These are phyloP conservation scores for Onychostoma macrolepis DNA, from an alignment of 2,113 vertebrate species.

Conservation along the genomic window DNA sequence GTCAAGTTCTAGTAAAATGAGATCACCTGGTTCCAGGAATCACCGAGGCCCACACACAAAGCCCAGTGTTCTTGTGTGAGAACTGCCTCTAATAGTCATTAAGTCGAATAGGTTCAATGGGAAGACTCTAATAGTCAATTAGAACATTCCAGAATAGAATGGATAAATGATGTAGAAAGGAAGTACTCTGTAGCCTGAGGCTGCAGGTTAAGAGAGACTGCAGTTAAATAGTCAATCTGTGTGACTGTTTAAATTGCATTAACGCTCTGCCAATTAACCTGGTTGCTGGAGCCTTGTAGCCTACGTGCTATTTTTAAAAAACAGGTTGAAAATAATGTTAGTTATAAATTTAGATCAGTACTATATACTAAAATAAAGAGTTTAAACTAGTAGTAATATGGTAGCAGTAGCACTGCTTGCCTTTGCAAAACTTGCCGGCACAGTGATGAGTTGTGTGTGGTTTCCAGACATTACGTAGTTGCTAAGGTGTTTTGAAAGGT, in stretches of 20 bases:
- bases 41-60: conserved; percentile 31
- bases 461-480: no score
- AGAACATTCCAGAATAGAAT: conserved; percentile 64
- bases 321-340: not conserved
- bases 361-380: not conserved
- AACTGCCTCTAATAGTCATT: conserved; percentile 37
- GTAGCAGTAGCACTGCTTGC: no score
- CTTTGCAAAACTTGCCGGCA: no score
- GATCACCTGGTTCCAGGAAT: conserved; percentile 48
- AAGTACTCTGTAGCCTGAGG: conserved; percentile 61
- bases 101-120: conserved; percentile 30
- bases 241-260: conserved; percentile 17
- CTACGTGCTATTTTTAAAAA: not conserved
- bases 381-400: no score
- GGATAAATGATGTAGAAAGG: conserved; percentile 70
- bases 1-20: conserved; percentile 34
- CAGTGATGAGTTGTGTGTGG: no score
- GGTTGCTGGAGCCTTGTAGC: not conserved
- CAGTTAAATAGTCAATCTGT: conserved; percentile 10
- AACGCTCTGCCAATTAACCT: conserved; percentile 7
- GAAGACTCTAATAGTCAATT: conserved; percentile 35
- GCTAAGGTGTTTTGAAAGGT: no score
- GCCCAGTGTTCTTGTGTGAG: conserved; percentile 6
- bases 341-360: not conserved
- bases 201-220: conserved; percentile 11